Conservation (phyloP, 2,888 invertebrate species). For the Saturnia japonica region DNA sequence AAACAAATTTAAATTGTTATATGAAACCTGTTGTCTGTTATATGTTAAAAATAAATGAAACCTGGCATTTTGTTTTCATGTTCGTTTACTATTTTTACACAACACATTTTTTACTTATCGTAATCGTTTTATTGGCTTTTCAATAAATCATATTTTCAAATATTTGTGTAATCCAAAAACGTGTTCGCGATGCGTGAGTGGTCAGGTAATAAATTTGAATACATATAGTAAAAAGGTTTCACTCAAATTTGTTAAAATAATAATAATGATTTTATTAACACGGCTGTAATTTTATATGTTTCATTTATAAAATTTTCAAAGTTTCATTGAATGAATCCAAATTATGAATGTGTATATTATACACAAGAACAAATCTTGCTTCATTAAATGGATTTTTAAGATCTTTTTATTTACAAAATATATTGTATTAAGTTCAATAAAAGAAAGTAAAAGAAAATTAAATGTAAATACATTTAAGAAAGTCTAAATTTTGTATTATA, state of each 20-base stretch:
- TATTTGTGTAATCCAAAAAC: not conserved
- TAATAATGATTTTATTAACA: not conserved
- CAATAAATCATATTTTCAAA: not conserved
- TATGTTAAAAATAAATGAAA: not conserved
- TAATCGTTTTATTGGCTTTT: not conserved
- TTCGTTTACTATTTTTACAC: not conserved
- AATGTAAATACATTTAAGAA: no score
- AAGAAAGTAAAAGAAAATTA: no score
- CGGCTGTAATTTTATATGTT: not conserved
- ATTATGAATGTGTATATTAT: not conserved
- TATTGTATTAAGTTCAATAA: not conserved
- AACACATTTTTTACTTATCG: not conserved
- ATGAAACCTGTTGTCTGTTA: no score
- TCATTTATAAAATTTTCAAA: not conserved
- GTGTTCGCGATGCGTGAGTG: constrained; percentile 12
- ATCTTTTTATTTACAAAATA: not conserved
- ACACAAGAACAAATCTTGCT: not conserved
- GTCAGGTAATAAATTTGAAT: constrained; percentile 9
- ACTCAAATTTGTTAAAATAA: not conserved
- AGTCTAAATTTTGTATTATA: no score
- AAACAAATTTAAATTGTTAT: not conserved
- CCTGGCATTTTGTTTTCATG: not conserved
- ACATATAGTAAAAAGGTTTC: not conserved
- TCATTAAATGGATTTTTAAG: not conserved
- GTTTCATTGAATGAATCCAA: not conserved